Evolutionary conservation across 2,888 invertebrate species (phyloP), one percentile per base, ranked within the genome.

Genomic region (Tetanocera ferruginea): DNA sequence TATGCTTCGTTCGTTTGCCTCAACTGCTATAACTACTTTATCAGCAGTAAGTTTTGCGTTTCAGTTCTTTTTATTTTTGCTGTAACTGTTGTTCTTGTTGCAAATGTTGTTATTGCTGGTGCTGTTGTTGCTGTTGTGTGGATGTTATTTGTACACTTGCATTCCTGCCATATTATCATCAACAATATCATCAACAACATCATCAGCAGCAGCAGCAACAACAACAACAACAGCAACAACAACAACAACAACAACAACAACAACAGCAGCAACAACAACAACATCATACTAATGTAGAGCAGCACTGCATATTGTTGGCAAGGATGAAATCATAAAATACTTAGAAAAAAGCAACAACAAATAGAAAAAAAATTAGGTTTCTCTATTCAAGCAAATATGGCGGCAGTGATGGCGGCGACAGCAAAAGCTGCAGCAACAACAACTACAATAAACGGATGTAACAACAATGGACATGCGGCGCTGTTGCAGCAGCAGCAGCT

Each of bases 371-470:
- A 60, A 60, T 23, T 25, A 19, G 60, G 60, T 60, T 60, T 60
- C 60, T 60, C 60, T 28, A 60, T 60, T 60, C 60, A 60, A 60
- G 60, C 60, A 60, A 60, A 60, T 60, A 28, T 60, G 28, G 43
- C 55, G 28, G n/a, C 43, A 43, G 67, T 43, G 19, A 37, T 23
- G n/a, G 67, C 69, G 19, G 28, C 49, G n/a, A 49, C 25, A 69
- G 49, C 69, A 49, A 31, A 19, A 25, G 43, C 49, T 49, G 23
- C 51, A 43, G 6, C 43, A 69, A 34, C 64, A 5, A 66, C 34
- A 66, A 28, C 17, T 31, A 31, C 8, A 64, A 28, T n/a, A 19
- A 23, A 19, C 19, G 55, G 60, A 28, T 60, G 60, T 25, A 60
- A 43, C 43, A 43, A 60, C 60, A 66, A 66, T 34, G 28, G 64